These are phyloP conservation scores for Rhagonycha lutea DNA, from an alignment of 2,888 invertebrate species.

Conservation along the genomic window DNA sequence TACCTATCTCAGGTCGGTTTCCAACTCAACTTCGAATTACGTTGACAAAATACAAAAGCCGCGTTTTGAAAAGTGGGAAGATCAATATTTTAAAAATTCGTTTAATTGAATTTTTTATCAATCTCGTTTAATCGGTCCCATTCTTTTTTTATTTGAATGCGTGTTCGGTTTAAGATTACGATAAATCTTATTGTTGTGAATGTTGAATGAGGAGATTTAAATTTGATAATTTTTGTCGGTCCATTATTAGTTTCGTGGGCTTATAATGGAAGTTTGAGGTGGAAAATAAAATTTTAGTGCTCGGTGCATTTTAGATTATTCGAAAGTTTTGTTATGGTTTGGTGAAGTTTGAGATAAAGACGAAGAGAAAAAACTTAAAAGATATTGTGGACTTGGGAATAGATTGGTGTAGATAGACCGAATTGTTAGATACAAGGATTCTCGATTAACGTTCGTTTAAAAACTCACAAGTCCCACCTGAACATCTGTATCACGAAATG, in stretches of 20 bases:
- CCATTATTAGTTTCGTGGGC: neutral
- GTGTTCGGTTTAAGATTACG: neutral
- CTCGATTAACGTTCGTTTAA: constrained; percentile 48
- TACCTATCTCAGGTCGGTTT: neutral
- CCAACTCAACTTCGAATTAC: neutral
- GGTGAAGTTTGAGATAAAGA: constrained; percentile 1
- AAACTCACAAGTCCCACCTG: constrained; percentile 31
- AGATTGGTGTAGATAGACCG: constrained; percentile 17
- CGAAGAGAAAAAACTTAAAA: constrained; percentile 1
- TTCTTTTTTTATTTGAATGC: neutral
- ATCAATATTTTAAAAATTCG: neutral
- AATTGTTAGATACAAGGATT: constrained; percentile 49
- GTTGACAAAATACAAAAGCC: neutral
- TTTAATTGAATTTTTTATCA: neutral
- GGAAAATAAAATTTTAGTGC: neutral
- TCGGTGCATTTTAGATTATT: neutral
- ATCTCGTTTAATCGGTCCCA: neutral
- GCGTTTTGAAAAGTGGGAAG: neutral
- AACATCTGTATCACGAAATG: constrained; percentile 41
- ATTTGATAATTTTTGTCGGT: constrained; percentile 3
- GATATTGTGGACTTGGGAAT: constrained; percentile 13
- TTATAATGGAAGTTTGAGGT: neutral
- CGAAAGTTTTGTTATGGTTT: neutral
- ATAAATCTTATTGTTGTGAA: neutral
- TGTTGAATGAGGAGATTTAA: neutral